phyloP scores from a whole-genome alignment of 2,888 invertebrate species.

The Xestia ashworthii region DNA sequence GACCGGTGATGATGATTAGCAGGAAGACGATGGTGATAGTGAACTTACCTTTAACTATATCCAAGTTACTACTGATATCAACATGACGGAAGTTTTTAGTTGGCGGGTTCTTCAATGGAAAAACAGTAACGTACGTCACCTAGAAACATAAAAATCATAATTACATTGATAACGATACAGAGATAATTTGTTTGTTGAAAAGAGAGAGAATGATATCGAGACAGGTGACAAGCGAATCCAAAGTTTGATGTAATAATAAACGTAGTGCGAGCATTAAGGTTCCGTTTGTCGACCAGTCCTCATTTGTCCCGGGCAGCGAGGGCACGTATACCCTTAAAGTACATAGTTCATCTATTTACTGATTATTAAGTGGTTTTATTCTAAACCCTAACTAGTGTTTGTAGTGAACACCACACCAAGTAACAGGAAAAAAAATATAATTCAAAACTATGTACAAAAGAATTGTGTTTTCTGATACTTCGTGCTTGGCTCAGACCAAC shows the following conservation, averaged over 20 bases:
- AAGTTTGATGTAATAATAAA: no score
- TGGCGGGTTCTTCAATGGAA: slow-evolving; percentile 62
- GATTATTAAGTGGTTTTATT: no score
- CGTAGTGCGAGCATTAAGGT: no score
- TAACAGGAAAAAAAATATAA: no score
- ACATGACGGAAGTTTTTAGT: slow-evolving; percentile 65
- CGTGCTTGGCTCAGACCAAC: not conserved
- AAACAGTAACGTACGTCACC: slow-evolving; percentile 64
- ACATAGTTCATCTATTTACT: no score
- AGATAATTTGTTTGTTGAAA: not conserved
- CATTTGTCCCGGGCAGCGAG: no score
- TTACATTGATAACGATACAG: not conserved
- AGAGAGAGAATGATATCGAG: not conserved
- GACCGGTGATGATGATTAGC: not conserved
- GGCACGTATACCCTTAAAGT: no score
- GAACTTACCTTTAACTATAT: slow-evolving; percentile 24
- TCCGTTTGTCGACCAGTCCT: no score
- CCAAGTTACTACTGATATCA: slow-evolving; percentile 64
- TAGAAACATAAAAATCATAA: slow-evolving; percentile 30
- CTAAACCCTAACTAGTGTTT: no score
- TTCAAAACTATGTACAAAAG: no score
- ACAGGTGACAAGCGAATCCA: not conserved
- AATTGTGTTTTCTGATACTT: not conserved
- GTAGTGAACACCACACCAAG: no score
- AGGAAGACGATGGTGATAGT: no score